Base-by-base conservation (phyloP, 2,113 vertebrate genomes). In the Genyomyrus donnyi region DNA sequence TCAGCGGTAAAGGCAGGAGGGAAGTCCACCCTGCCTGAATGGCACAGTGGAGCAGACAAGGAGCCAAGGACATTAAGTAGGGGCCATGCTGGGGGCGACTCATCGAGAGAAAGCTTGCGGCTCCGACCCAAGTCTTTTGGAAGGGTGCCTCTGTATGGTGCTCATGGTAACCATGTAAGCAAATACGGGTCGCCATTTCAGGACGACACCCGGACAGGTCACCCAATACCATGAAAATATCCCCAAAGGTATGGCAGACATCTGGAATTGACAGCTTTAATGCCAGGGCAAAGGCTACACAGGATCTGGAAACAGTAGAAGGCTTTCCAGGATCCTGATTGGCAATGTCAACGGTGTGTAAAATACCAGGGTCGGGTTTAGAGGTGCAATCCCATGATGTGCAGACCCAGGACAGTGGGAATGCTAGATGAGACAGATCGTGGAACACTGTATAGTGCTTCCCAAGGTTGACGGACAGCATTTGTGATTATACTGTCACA, bases 181-280 rank as follows among this genome's bases (percentile, higher is more conserved):
- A 96, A 96, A 96, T 94, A 95, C 93, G 92, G 92, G 93, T 93
- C 90, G 89, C 90, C 91, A 93, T 95, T 95, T 93, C 93, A 94
- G 27, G 86, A 45, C 90, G 93, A 91, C 66, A 90, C 91, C 89
- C 74, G 83, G 86, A 91, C 93, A 91, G 91, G 95, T 95, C 94
- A 96, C 92, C 92, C 90, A 93, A 96, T 96, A 96, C 93, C 94
- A 94, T 95, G 95, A 95, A 95, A 95, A 96, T 94, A 94, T 95
- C 93, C 93, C 93, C 93, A 96, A 93, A 95, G 94, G 95, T 91
- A 89, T 91, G 91, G 92, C 91, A 91, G 89, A 91, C 93, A 93
- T 90, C 80, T n/a, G 88, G 90, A 91, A 94, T 91, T 94, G 94
- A 95, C 94, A 94, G 94, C 93, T 95, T 93, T 93, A 94, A 94